Base-by-base conservation (phyloP, 2,113 vertebrate genomes). In the Etheostoma spectabile region DNA sequence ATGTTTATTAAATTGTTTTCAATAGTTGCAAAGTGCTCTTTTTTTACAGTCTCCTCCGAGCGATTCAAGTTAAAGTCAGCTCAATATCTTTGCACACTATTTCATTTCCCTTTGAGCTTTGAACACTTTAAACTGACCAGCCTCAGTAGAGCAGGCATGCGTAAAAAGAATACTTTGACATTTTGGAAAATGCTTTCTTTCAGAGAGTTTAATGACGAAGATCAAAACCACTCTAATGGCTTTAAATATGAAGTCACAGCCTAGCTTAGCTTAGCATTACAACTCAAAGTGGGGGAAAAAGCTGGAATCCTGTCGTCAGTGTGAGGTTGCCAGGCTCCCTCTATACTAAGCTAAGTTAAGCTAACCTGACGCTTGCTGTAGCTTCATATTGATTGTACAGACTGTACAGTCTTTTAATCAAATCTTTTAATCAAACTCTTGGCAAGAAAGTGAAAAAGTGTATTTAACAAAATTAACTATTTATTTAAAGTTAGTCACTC, bases 1-100 rank as follows among this genome's bases (percentile, higher is more conserved):
- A 15, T 64, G 42, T 79, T 67, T 60, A 49, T 30, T 59, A 45
- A 76, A 68, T 64, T 77, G 42, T 68, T 85, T 42, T 79, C 65
- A 64, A 7, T 49, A 38, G 45, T 59, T 48, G 65, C 18, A 57
- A 67, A 66, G 67, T 52, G 62, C 14, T 62, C 14, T 51, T 74
- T 55, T 78, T 84, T 68, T 77, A 22, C 35, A 35, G 16, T 35
- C 18, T 66, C 49, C 5, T 46, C 55, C 5, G 19, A 53, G 56
- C 49, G 71, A 57, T 66, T 74, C 24, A 70, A 57, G 52, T 53
- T 79, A 38, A 61, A 74, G 74, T 74, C 48, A 53, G 49, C 30
- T 77, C 62, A 67, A n/a, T 77, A 61, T 77, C 74, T 76, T 51
- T 35, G 48, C 48, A 51, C 12, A 7, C 10, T n/a, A 15, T 68